phyloP scores from a whole-genome alignment of 1,140 invertebrate species.

The Nephila pilipes region DNA sequence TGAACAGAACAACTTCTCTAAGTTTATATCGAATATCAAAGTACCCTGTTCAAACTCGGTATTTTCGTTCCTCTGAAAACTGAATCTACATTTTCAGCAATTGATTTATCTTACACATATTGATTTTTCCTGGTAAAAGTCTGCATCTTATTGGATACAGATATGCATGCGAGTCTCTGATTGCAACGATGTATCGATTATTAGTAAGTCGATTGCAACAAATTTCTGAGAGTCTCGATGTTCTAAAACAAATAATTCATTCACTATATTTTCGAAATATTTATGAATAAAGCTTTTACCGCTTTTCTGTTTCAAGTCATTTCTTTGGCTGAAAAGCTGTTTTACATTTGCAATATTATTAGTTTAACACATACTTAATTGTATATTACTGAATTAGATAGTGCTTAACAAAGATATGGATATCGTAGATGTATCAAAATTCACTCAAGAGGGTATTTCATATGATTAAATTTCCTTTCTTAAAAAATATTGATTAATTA shows the following conservation, averaged over 20 bases:
- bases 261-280: no score
- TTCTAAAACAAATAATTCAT: background rate
- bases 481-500: no score
- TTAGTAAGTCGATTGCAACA: background rate
- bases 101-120: background rate
- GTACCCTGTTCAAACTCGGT: background rate
- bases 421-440: no score
- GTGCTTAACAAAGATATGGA: no score
- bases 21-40: background rate
- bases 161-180: background rate
- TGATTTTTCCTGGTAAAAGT: background rate
- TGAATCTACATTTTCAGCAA: background rate
- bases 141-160: constrained; percentile 4
- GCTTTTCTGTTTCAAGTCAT: no score
- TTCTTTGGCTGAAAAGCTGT: no score
- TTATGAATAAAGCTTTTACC: background rate
- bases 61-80: background rate
- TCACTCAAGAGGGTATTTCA: no score
- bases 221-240: background rate
- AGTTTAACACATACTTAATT: no score
- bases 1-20: background rate
- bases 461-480: no score
- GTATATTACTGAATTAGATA: no score
- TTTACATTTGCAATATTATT: no score
- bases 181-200: background rate